These are phyloP conservation scores for Machimus atricapillus DNA, from an alignment of 2,888 invertebrate species.

Conservation along the genomic window DNA sequence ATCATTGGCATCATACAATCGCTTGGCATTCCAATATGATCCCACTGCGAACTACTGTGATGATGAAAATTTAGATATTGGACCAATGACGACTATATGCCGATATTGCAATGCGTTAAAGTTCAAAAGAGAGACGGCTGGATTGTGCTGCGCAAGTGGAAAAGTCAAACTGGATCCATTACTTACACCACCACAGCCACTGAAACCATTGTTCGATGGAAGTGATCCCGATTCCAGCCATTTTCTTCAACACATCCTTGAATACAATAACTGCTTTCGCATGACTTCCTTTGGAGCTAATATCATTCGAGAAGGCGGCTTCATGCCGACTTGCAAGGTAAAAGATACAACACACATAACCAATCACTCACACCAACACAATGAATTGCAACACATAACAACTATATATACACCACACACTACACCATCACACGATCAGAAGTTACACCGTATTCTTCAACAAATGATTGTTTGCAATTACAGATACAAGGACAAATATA, in stretches of 20 bases:
- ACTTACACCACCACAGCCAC: not conserved
- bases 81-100: not conserved
- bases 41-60: not conserved
- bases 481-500: constrained; percentile 46
- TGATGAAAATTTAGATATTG: not conserved
- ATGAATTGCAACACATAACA: not conserved
- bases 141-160: constrained; percentile 24
- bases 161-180: constrained; percentile 39
- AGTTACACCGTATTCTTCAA: constrained; percentile 40
- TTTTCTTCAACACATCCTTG: not conserved
- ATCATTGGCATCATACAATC: constrained; percentile 45
- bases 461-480: constrained; percentile 17
- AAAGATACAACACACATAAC: not conserved
- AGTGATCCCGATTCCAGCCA: not conserved
- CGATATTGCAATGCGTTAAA: not conserved
- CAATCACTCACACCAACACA: not conserved
- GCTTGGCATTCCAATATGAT: constrained; percentile 11
- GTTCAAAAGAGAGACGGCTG: not conserved
- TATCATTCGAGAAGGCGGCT: not conserved
- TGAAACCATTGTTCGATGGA: constrained; percentile 20
- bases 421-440: constrained; percentile 41
- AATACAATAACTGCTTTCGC: constrained; percentile 37
- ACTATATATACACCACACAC: not conserved
- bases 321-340: not conserved
- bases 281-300: constrained; percentile 42